Conservation (phyloP, 2,113 vertebrate genomes). For the Puntigrus tetrazona region DNA sequence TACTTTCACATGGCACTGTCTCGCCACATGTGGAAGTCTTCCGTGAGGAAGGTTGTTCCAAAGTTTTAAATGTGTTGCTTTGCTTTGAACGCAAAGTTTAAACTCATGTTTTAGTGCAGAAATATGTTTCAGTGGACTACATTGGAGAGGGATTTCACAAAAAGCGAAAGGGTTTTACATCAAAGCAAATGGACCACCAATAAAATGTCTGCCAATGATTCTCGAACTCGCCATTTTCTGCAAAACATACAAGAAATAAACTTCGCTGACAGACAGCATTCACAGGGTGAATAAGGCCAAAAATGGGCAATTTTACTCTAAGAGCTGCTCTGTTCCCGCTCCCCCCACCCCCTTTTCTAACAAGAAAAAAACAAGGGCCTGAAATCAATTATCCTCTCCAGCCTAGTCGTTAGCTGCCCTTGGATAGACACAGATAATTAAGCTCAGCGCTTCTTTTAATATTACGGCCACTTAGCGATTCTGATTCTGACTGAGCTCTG, state of each 20-base stretch:
- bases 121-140: not conserved
- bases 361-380: slow-evolving; percentile 56
- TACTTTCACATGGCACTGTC: not conserved
- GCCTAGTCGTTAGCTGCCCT: slow-evolving; percentile 77
- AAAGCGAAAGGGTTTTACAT: too few species aligned
- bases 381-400: slow-evolving; percentile 77
- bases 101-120: not conserved
- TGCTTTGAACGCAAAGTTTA: not conserved
- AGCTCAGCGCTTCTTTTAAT: slow-evolving; percentile 59
- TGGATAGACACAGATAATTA: slow-evolving; percentile 79
- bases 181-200: not conserved
- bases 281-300: not conserved
- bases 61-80: not conserved
- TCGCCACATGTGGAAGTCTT: not conserved
- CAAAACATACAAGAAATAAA: not conserved
- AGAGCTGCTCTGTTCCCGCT: slow-evolving; percentile 12
- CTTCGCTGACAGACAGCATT: not conserved
- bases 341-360: slow-evolving; percentile 25
- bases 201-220: not conserved
- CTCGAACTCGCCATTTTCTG: not conserved
- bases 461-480: slow-evolving; percentile 52
- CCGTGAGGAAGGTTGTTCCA: not conserved
- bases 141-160: too few species aligned
- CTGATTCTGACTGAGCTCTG: slow-evolving; percentile 51
- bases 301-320: not conserved